Conservation (phyloP, 1,140 invertebrate species). For the Drosophila guanche region DNA sequence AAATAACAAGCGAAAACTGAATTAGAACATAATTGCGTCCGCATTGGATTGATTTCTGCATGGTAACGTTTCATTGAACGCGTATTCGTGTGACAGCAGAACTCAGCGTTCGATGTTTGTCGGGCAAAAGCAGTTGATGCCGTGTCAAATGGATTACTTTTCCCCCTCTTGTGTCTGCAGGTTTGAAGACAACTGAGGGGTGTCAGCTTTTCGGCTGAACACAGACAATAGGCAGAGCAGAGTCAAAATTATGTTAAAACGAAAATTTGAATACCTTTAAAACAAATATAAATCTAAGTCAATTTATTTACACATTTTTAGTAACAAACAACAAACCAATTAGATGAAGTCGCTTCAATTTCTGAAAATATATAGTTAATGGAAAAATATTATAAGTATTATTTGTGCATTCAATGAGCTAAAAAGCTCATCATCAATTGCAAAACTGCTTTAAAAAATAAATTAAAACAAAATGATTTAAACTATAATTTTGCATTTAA, state of each 20-base stretch:
- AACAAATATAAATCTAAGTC: not conserved
- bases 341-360: not conserved
- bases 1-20: slow-evolving; percentile 22
- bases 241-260: not conserved
- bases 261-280: not conserved
- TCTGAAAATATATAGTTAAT: slow-evolving; percentile 21
- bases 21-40: slow-evolving; percentile 53
- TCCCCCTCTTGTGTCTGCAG: slow-evolving; percentile 12
- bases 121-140: not conserved
- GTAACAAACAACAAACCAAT: no score
- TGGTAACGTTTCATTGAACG: slow-evolving; percentile 60
- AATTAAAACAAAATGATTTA: not conserved
- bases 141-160: slow-evolving; percentile 65
- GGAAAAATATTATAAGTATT: not conserved
- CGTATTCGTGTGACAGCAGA: slow-evolving; percentile 25
- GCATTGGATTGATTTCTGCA: slow-evolving; percentile 28
- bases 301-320: slow-evolving; percentile 8
- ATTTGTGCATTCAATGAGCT: not conserved
- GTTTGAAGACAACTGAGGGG: no score
- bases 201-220: no score
- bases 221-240: no score
- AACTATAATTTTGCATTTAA: slow-evolving; percentile 10
- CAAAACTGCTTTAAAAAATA: not conserved
- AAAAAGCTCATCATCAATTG: not conserved
- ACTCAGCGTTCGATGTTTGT: slow-evolving; percentile 28